Conservation (phyloP, 2,797 vertebrate species). For the Lithobates pipiens region DNA sequence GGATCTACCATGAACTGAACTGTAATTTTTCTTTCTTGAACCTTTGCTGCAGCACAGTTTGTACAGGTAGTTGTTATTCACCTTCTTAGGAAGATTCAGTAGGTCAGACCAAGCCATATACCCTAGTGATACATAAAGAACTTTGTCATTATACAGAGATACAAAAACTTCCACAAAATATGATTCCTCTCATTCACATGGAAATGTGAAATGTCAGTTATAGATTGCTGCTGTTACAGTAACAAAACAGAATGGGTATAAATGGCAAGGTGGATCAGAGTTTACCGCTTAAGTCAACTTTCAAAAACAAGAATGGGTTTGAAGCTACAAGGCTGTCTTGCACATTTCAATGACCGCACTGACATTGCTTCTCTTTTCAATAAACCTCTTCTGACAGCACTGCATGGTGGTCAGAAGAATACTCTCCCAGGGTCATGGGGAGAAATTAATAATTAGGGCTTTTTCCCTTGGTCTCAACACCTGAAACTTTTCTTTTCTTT, state of each 20-base stretch:
- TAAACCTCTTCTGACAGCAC: constrained; percentile 31
- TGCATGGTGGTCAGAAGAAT: constrained; percentile 33
- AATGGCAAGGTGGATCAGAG: neutral
- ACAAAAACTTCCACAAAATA: no score
- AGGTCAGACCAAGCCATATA: no score
- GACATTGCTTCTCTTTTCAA: constrained; percentile 27
- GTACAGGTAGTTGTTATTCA: no score
- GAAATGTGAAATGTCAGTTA: no score
- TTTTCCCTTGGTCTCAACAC: constrained; percentile 19
- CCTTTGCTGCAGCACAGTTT: no score
- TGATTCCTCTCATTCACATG: no score
- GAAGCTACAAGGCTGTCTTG: constrained; percentile 13
- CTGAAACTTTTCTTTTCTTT: constrained; percentile 34
- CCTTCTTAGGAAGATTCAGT: no score
- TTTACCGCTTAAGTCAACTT: constrained; percentile 7
- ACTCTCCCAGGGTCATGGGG: constrained; percentile 17
- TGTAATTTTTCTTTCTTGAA: no score
- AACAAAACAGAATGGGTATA: neutral
- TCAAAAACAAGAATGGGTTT: neutral
- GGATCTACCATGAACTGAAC: no score
- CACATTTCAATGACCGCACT: constrained; percentile 13
- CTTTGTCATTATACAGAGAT: no score
- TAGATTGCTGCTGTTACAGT: neutral
- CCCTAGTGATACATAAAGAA: no score
- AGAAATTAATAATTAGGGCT: constrained; percentile 59